Conservation (phyloP, 2,797 vertebrate genomes). For the Sternotherus odoratus region DNA sequence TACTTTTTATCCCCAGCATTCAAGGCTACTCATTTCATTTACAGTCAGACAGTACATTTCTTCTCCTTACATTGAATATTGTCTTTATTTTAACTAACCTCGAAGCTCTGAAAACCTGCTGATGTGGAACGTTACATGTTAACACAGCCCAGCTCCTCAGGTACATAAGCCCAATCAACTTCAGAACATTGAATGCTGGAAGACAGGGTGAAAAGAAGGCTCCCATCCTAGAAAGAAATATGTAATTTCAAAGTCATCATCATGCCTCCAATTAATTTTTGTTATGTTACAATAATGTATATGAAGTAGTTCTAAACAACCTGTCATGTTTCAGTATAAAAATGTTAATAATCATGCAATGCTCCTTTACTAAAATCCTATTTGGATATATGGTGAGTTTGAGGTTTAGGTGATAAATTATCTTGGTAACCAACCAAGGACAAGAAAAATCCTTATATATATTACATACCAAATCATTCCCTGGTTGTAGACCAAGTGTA, state of each 20-base stretch:
- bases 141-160: constrained; percentile 97
- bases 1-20: background rate
- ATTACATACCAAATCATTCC: constrained; percentile 96
- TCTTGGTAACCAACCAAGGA: background rate
- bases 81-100: constrained; percentile 82
- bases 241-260: background rate
- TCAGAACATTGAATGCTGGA: constrained; percentile 95
- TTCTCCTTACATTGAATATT: background rate
- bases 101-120: constrained; percentile 97
- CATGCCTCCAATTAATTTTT: background rate
- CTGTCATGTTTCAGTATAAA: background rate
- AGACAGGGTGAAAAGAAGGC: constrained; percentile 98
- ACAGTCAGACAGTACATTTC: background rate
- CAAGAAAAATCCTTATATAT: background rate
- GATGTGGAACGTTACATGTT: constrained; percentile 97
- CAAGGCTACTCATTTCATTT: background rate
- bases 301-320: background rate
- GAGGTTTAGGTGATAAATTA: background rate
- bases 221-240: constrained; percentile 90
- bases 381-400: background rate
- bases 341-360: background rate
- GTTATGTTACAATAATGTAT: background rate
- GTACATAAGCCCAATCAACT: constrained; percentile 97
- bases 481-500: constrained; percentile 98
- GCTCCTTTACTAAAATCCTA: background rate